Evolutionary conservation across 2,797 vertebrate genomes (phyloP).

Genomic region (Eremophila alpestris): DNA sequence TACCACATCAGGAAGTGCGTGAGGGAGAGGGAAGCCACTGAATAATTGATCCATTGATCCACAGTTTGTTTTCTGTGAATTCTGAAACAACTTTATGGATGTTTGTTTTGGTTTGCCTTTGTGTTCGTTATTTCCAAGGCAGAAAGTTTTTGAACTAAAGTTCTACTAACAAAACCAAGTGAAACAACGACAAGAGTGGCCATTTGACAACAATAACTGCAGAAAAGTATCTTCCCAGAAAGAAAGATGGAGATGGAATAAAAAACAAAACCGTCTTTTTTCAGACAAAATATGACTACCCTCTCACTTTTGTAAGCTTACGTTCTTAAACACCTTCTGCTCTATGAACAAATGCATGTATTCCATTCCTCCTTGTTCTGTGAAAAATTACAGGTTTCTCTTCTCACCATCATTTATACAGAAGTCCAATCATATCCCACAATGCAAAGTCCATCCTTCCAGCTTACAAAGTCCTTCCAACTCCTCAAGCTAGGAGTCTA

Average conservation of each 20-base stretch:
- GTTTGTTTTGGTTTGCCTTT: neutral
- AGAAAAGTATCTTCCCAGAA: neutral
- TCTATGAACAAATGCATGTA: neutral
- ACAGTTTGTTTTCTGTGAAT: neutral
- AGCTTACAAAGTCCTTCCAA: neutral
- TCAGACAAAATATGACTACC: neutral
- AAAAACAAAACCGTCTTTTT: neutral
- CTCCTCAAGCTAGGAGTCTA: neutral
- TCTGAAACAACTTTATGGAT: neutral
- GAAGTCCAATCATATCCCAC: neutral
- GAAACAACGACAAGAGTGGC: neutral
- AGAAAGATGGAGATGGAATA: neutral
- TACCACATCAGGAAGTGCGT: neutral
- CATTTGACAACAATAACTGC: neutral
- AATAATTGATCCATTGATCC: conserved; percentile 42
- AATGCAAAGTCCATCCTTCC: neutral
- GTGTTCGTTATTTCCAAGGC: neutral
- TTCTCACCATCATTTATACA: neutral
- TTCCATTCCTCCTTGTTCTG: neutral
- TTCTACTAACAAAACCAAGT: neutral
- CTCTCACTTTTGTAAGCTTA: neutral
- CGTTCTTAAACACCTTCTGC: neutral
- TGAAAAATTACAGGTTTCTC: neutral
- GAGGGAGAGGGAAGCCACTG: neutral
- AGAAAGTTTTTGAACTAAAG: neutral